phyloP scores from a whole-genome alignment of 2,888 invertebrate genomes.

The Trachelus troglodyta region DNA sequence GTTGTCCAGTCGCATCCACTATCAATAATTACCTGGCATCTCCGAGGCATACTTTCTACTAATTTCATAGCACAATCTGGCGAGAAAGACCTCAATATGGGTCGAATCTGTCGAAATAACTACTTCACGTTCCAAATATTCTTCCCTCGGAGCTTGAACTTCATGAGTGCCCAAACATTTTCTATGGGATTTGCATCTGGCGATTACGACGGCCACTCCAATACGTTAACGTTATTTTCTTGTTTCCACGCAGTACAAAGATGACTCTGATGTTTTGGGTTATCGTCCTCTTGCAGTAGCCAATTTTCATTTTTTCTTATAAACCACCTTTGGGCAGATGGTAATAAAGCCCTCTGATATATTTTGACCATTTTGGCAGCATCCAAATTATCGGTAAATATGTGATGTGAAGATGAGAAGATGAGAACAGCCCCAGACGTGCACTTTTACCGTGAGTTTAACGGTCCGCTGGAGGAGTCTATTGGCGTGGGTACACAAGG shows the following conservation, averaged over 20 bases:
- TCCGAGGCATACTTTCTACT: constrained; percentile 18
- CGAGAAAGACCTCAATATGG: constrained; percentile 16
- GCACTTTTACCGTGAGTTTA: no score
- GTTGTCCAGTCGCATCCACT: constrained; percentile 25
- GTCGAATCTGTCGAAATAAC: constrained; percentile 13
- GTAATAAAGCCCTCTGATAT: constrained; percentile 16
- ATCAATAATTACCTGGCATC: constrained; percentile 21
- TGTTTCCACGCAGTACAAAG: constrained; percentile 34
- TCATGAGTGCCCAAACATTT: constrained; percentile 33
- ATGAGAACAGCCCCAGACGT: no score
- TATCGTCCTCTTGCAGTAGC: constrained; percentile 36
- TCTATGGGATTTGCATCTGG: constrained; percentile 37
- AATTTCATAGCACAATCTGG: constrained; percentile 21
- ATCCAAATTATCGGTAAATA: constrained; percentile 10
- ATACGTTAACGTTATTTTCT: constrained; percentile 31
- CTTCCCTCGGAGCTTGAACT: constrained; percentile 28
- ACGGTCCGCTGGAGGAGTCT: no score
- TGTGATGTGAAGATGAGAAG: no score
- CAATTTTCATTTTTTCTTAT: constrained; percentile 14
- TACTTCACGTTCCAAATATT: constrained; percentile 15
- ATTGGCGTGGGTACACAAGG: no score
- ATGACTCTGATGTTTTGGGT: constrained; percentile 36
- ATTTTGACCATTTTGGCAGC: constrained; percentile 9
- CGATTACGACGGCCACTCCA: constrained; percentile 30
- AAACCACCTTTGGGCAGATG: constrained; percentile 21